These are phyloP conservation scores for Megaceryle maxima DNA, from an alignment of 2,113 vertebrate genomes.

Conservation along the genomic window DNA sequence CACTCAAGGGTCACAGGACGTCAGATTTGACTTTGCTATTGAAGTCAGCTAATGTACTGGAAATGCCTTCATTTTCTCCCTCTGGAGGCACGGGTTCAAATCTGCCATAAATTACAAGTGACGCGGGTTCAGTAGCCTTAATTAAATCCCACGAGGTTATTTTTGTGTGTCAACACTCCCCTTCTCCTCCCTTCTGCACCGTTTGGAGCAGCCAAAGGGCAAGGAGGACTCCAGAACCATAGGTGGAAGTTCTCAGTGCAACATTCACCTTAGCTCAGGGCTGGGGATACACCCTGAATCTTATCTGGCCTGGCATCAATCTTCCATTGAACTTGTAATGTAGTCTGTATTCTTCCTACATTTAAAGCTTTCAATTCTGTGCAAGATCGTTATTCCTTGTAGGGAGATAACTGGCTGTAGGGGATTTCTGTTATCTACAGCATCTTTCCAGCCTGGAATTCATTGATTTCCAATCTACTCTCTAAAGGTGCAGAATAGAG, in stretches of 20 bases:
- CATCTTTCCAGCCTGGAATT: constrained; percentile 19
- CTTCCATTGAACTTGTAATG: neutral
- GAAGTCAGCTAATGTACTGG: constrained; percentile 33
- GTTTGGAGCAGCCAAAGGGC: constrained; percentile 11
- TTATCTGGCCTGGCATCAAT: neutral
- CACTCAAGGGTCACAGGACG: neutral
- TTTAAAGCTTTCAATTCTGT: neutral
- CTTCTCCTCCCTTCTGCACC: constrained; percentile 14
- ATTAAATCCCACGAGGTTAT: constrained; percentile 35
- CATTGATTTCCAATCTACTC: constrained; percentile 58
- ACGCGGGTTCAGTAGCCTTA: constrained; percentile 37
- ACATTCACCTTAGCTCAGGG: neutral
- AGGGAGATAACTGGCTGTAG: constrained; percentile 54
- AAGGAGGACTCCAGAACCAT: neutral
- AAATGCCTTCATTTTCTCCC: constrained; percentile 44
- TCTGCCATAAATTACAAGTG: constrained; percentile 8
- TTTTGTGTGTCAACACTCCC: constrained; percentile 47
- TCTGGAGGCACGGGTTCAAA: constrained; percentile 33
- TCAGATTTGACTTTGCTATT: constrained; percentile 11
- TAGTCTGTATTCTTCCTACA: neutral
- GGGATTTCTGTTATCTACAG: constrained; percentile 66
- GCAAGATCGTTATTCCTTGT: constrained; percentile 39
- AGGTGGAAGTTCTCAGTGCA: neutral
- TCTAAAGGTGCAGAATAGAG: constrained; percentile 37
- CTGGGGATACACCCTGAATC: neutral